Evolutionary conservation across 2,113 vertebrate genomes (phyloP).

Genomic region (Carassius auratus): DNA sequence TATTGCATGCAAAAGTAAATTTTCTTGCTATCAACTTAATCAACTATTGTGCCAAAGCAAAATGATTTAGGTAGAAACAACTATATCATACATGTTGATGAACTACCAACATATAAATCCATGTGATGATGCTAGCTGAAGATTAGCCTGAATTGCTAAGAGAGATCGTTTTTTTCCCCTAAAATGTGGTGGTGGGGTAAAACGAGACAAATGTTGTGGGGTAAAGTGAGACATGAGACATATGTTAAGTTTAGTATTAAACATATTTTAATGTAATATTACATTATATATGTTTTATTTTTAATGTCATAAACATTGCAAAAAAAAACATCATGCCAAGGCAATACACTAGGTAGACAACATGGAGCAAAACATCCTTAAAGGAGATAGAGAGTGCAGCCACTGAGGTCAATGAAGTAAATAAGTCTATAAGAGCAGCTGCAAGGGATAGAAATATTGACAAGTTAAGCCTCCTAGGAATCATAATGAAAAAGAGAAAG

Average conservation of each 20-base stretch:
- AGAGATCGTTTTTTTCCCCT: not conserved
- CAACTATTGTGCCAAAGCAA: constrained; percentile 8
- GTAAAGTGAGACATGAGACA: not conserved
- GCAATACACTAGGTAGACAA: not conserved
- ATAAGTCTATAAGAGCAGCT: not conserved
- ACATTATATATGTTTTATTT: constrained; percentile 8
- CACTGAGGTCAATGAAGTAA: not conserved
- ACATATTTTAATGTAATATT: not conserved
- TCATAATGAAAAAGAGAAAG: constrained; percentile 20
- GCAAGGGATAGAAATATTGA: not conserved
- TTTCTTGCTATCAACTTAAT: not conserved
- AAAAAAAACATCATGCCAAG: constrained; percentile 17
- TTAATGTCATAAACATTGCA: constrained; percentile 24
- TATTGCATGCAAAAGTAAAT: not conserved
- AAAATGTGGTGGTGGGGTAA: not conserved
- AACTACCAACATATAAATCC: constrained; percentile 11
- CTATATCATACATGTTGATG: constrained; percentile 2
- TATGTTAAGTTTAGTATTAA: not conserved
- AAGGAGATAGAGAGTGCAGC: not conserved
- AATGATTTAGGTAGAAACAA: not conserved
- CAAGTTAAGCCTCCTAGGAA: not conserved
- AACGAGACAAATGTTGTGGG: not conserved
- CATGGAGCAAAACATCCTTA: no score
- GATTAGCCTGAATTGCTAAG: not conserved
- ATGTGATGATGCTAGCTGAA: constrained; percentile 1